Evolutionary conservation across 2,888 invertebrate species (phyloP).

Genomic region (Caenorhabditis afra): DNA sequence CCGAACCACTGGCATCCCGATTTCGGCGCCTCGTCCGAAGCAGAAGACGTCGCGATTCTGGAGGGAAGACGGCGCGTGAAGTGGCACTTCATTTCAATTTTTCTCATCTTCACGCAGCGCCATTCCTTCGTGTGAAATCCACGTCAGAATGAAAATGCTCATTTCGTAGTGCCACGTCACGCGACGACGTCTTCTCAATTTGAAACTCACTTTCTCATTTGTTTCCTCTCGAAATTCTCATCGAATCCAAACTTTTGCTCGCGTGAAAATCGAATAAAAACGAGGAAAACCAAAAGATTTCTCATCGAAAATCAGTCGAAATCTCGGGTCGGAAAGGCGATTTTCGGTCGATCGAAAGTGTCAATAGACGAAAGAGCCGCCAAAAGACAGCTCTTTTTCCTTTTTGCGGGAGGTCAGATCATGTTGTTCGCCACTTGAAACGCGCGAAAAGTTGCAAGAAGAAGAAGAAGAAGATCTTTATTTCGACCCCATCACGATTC

Average conservation of each 20-base stretch:
- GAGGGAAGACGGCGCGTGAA: too few relatives aligned
- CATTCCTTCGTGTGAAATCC: too few relatives aligned
- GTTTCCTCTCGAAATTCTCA: constrained; percentile 43
- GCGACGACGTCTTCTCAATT: too few relatives aligned
- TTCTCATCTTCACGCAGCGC: too few relatives aligned
- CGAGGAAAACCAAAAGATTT: neutral
- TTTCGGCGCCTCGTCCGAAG: constrained; percentile 8
- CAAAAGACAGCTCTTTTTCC: neutral
- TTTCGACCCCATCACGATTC: constrained; percentile 28
- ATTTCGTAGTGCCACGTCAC: too few relatives aligned
- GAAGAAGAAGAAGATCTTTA: constrained; percentile 25
- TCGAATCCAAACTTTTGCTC: constrained; percentile 35
- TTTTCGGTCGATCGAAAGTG: constrained; percentile 29
- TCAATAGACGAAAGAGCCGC: constrained; percentile 25
- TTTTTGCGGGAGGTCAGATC: constrained; percentile 7
- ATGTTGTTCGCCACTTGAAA: constrained; percentile 20
- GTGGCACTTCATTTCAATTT: neutral
- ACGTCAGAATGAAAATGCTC: too few relatives aligned
- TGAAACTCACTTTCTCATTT: constrained; percentile 35
- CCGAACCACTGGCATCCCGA: constrained; percentile 69
- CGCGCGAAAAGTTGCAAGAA: neutral
- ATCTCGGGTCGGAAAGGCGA: neutral
- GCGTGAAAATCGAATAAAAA: neutral
- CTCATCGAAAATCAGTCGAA: neutral
- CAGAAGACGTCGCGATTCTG: too few relatives aligned